These are phyloP conservation scores for Lysandra coridon DNA, from an alignment of 2,888 invertebrate species.

Conservation along the genomic window DNA sequence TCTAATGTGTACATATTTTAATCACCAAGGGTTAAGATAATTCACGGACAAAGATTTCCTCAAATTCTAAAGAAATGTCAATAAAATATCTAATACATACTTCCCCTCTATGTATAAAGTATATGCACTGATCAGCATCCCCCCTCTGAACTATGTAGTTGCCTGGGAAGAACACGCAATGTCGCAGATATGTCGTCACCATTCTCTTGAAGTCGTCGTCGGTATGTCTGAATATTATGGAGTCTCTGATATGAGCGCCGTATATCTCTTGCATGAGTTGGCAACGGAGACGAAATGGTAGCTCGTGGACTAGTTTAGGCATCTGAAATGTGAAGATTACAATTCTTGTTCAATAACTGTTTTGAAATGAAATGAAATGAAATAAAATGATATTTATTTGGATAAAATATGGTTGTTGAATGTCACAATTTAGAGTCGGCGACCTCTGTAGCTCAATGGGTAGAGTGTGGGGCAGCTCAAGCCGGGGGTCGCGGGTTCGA, in stretches of 20 bases:
- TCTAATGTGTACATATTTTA: no score
- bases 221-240: slow-evolving; percentile 73
- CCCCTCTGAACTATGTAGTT: slow-evolving; percentile 80
- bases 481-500: no score
- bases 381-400: no score
- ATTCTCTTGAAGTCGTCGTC: slow-evolving; percentile 74
- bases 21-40: no score
- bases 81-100: slow-evolving; percentile 46
- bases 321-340: slow-evolving; percentile 50
- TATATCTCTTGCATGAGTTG: slow-evolving; percentile 76
- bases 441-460: no score
- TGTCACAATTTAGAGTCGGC: no score
- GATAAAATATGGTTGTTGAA: no score
- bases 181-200: slow-evolving; percentile 72
- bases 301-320: slow-evolving; percentile 61
- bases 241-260: slow-evolving; percentile 70
- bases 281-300: slow-evolving; percentile 70
- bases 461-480: no score
- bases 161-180: slow-evolving; percentile 76
- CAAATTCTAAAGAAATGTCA: no score
- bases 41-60: no score
- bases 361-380: no score
- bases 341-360: no score
- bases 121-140: slow-evolving; percentile 78
- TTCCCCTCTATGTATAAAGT: slow-evolving; percentile 79